phyloP scores from a whole-genome alignment of 2,113 vertebrate species.

The Leucoraja erinaceus region DNA sequence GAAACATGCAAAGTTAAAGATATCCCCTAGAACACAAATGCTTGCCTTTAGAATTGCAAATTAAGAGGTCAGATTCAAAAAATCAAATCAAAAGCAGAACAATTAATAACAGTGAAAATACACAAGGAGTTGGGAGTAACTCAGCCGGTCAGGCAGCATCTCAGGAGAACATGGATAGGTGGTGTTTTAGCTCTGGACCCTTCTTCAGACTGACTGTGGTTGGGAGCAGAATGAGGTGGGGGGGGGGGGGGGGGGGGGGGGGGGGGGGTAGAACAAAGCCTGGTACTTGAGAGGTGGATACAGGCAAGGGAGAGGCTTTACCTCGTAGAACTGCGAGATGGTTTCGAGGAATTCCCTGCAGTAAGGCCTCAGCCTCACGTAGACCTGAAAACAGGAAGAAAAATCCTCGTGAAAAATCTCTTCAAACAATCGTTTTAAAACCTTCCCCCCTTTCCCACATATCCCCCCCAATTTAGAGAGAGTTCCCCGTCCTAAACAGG shows the following conservation, averaged over 20 bases:
- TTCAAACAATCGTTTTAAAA: background rate
- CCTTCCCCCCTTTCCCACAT: background rate
- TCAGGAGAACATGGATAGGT: too few relatives aligned
- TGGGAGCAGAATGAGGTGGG: too few relatives aligned
- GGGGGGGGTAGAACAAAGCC: too few relatives aligned
- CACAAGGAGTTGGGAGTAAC: too few relatives aligned
- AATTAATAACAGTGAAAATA: background rate
- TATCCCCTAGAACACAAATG: background rate
- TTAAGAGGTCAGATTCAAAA: background rate
- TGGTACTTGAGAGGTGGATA: too few relatives aligned
- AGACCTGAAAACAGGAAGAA: slow-evolving; percentile 36
- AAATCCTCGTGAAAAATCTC: background rate
- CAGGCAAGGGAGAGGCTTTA: background rate
- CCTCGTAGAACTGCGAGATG: slow-evolving; percentile 37
- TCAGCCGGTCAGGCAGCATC: too few relatives aligned
- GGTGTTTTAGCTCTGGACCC: too few relatives aligned
- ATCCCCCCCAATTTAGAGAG: background rate
- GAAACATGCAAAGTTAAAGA: background rate
- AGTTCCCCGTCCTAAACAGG: background rate
- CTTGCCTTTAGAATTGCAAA: background rate
- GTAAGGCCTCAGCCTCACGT: slow-evolving; percentile 37
- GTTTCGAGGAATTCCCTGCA: slow-evolving; percentile 33
- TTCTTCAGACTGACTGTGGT: too few relatives aligned
- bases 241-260: too few relatives aligned
- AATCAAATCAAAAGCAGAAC: background rate